A percentile compares a stretch with the other conserved stretches of the same genome.
phyloP scores from a whole-genome alignment of 1,140 invertebrate species.

The Orchesella cincta region DNA sequence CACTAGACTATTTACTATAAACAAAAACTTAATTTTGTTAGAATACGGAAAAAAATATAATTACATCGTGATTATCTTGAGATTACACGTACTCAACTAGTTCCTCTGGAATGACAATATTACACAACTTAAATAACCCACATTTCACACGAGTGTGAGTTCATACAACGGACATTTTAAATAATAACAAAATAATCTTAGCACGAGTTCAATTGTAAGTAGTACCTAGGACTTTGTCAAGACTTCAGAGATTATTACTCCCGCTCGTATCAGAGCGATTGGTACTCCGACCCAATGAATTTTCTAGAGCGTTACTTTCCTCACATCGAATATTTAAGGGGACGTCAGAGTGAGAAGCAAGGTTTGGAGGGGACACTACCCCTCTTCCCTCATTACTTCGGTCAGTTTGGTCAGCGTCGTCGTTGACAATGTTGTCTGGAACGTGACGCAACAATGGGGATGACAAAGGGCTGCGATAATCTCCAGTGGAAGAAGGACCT shows the following conservation, averaged over 20 bases:
- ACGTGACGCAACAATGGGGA: not conserved
- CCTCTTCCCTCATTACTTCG: not conserved
- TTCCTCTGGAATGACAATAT: no score
- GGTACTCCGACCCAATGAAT: not conserved
- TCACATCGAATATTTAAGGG: not conserved
- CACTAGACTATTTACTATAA: no score
- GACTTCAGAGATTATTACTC: not conserved
- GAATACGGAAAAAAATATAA: no score
- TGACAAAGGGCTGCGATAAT: not conserved
- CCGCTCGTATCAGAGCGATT: not conserved
- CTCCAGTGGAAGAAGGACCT: not conserved
- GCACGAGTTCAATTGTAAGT: not conserved
- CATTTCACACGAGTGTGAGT: no score
- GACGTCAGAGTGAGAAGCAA: not conserved
- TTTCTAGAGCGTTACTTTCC: not conserved
- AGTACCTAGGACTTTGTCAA: not conserved
- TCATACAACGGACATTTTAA: no score
- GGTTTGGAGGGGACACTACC: not conserved
- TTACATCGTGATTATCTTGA: no score
- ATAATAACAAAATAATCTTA: no score
- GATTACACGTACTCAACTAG: no score
- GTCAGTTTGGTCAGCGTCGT: not conserved
- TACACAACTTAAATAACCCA: no score
- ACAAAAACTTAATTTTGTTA: no score
- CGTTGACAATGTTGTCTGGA: not conserved